phyloP scores from a whole-genome alignment of 2,113 vertebrate genomes.

The Urocynchramus pylzowi region DNA sequence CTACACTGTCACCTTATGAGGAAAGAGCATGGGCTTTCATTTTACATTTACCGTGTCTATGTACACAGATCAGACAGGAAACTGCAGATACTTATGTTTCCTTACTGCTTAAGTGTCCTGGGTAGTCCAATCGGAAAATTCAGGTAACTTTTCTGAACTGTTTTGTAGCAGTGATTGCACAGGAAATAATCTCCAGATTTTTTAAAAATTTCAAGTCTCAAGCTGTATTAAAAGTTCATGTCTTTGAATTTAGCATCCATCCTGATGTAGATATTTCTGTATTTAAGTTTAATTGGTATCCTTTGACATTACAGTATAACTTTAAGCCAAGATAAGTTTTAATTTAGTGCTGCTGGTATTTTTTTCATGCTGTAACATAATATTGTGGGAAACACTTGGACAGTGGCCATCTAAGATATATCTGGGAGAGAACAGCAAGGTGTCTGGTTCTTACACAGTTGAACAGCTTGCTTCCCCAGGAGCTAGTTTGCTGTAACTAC shows the following conservation, averaged over 20 bases:
- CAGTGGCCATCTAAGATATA: background rate
- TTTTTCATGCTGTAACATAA: background rate
- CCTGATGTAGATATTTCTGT: background rate
- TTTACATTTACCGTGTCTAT: background rate
- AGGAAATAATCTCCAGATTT: background rate
- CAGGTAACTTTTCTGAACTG: background rate
- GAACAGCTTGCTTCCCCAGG: background rate
- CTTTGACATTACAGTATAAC: background rate
- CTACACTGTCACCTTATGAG: rapidly evolving
- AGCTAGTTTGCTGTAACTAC: background rate
- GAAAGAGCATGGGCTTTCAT: background rate
- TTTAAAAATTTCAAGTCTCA: background rate
- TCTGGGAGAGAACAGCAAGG: background rate
- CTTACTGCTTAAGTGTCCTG: background rate
- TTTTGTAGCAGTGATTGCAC: background rate
- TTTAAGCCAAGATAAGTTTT: background rate
- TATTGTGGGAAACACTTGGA: background rate
- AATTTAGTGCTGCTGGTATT: background rate
- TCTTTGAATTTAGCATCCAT: background rate
- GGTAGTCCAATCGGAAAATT: background rate
- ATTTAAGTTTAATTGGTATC: background rate
- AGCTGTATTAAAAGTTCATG: background rate
- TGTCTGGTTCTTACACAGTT: background rate
- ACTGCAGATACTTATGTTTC: background rate
- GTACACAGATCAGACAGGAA: background rate